phyloP scores from a whole-genome alignment of 2,113 vertebrate species.

The Heptranchias perlo region DNA sequence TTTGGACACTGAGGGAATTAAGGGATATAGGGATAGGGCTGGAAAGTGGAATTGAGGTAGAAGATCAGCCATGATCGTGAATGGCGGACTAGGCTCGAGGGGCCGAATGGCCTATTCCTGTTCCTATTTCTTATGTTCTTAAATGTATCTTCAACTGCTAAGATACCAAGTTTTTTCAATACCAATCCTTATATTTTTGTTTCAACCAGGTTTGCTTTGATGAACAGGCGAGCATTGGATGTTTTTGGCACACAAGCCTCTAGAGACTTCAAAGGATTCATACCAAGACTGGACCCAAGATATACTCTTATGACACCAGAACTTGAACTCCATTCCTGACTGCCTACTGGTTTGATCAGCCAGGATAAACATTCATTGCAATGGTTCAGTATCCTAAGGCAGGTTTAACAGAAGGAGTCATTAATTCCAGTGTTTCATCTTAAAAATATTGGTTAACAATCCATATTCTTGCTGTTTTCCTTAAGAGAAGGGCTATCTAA shows the following conservation, averaged over 20 bases:
- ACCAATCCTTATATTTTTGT: background rate
- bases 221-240: constrained; percentile 86
- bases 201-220: constrained; percentile 76
- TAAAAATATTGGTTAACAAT: background rate
- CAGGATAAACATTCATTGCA: background rate
- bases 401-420: background rate
- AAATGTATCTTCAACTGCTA: background rate
- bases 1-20: too few species aligned
- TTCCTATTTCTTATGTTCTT: too few species aligned
- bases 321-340: constrained; percentile 38
- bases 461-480: constrained; percentile 24
- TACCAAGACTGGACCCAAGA: constrained; percentile 77
- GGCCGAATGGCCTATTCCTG: too few species aligned
- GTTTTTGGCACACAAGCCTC: constrained; percentile 88
- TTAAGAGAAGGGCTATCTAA: constrained; percentile 20
- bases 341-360: background rate
- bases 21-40: too few species aligned
- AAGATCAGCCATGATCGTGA: too few species aligned
- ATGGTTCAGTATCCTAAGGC: background rate
- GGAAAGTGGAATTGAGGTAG: too few species aligned
- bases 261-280: constrained; percentile 76
- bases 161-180: background rate
- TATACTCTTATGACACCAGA: constrained; percentile 63
- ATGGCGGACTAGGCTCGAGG: too few species aligned
- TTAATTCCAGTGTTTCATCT: background rate